These are phyloP conservation scores for Synergus gifuensis DNA, from an alignment of 2,888 invertebrate species.

Conservation along the genomic window DNA sequence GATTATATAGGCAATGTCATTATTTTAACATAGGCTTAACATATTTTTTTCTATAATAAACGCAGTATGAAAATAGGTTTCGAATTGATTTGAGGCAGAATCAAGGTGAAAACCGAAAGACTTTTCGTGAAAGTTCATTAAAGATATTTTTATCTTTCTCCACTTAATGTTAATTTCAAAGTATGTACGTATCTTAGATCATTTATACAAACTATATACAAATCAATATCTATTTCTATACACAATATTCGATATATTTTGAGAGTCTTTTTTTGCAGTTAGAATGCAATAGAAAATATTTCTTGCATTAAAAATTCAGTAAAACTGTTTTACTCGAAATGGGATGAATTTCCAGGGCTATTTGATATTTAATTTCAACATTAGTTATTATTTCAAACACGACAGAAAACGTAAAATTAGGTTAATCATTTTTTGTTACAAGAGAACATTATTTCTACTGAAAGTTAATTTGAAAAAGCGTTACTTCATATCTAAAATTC, in stretches of 20 bases:
- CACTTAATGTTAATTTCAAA: constrained; percentile 7
- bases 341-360: not conserved
- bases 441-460: not conserved
- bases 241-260: constrained; percentile 46
- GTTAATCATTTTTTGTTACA: not conserved
- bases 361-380: not conserved
- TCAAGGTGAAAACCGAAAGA: not conserved
- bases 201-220: constrained; percentile 64
- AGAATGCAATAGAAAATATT: constrained; percentile 19
- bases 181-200: constrained; percentile 22
- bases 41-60: constrained; percentile 8
- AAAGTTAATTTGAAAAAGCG: not conserved
- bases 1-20: not conserved
- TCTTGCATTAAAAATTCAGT: not conserved
- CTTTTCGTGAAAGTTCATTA: not conserved
- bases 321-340: not conserved
- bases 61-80: constrained; percentile 17
- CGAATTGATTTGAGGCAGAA: not conserved
- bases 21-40: not conserved
- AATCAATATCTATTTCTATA: constrained; percentile 55
- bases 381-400: not conserved
- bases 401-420: not conserved
- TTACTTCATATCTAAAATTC: not conserved
- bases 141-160: constrained; percentile 1
- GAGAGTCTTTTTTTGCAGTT: constrained; percentile 27